phyloP scores from a whole-genome alignment of 2,888 invertebrate species.

The Stenolophus ochropezus region DNA sequence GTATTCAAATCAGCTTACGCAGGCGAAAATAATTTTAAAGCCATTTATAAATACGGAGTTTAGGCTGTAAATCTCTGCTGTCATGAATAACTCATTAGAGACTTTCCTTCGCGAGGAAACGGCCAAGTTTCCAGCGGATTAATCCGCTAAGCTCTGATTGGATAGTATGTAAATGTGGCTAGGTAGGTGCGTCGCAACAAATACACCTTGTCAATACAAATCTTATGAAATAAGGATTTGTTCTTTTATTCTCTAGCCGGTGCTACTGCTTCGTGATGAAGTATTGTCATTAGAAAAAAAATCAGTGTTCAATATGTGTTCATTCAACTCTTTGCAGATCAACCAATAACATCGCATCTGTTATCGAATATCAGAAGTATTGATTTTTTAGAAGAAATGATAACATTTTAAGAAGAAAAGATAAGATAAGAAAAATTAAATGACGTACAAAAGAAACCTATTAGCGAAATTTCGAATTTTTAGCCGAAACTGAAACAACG shows the following conservation, averaged over 20 bases:
- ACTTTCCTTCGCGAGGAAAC: slow-evolving; percentile 2
- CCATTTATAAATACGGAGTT: slow-evolving; percentile 58
- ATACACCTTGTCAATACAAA: background rate
- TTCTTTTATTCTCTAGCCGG: background rate
- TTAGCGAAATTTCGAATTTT: no score
- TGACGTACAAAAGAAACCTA: no score
- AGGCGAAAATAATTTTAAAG: slow-evolving; percentile 56
- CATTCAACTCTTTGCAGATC: background rate
- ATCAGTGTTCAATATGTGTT: background rate
- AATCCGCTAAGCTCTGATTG: slow-evolving; percentile 55
- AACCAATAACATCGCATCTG: background rate
- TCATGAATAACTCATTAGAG: slow-evolving; percentile 58
- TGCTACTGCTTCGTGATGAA: background rate
- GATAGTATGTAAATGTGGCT: slow-evolving; percentile 56
- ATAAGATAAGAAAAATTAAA: no score
- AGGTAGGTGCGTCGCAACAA: slow-evolving; percentile 34
- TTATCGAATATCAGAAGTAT: background rate
- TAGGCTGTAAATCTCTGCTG: slow-evolving; percentile 47
- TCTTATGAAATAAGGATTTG: slow-evolving; percentile 7
- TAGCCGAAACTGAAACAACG: no score
- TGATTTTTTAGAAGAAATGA: no score
- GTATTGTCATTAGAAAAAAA: background rate
- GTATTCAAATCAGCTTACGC: slow-evolving; percentile 57
- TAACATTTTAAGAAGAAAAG: no score
- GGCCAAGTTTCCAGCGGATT: slow-evolving; percentile 46